phyloP scores from a whole-genome alignment of 2,888 invertebrate genomes.

The Ennomos quercinarius region DNA sequence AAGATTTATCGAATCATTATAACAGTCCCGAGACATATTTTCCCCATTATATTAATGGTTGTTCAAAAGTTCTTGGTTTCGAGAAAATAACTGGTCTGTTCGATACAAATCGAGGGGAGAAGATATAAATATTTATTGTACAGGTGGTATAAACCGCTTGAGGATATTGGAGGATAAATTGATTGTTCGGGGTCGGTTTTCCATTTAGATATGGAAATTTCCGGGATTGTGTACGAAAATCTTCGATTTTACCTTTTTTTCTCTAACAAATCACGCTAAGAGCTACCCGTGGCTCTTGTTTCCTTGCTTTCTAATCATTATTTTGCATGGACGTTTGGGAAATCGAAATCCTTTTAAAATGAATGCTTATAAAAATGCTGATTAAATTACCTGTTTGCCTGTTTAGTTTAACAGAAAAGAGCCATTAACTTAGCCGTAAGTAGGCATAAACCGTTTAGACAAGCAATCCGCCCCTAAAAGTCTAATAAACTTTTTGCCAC shows the following conservation, averaged over 20 bases:
- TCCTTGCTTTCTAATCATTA: constrained; percentile 50
- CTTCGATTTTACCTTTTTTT: constrained; percentile 78
- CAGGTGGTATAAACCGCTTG: constrained; percentile 84
- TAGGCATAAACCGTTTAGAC: constrained; percentile 23
- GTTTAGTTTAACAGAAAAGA: constrained; percentile 5
- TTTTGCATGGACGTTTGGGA: constrained; percentile 19
- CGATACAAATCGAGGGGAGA: constrained; percentile 77
- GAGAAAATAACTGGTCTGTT: constrained; percentile 55
- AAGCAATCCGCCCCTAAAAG: constrained; percentile 23
- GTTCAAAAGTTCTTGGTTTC: constrained; percentile 51
- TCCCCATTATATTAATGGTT: constrained; percentile 26
- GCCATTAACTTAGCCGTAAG: constrained; percentile 20
- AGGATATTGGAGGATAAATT: constrained; percentile 85
- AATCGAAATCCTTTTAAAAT: constrained; percentile 19
- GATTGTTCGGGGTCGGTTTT: constrained; percentile 85
- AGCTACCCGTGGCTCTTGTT: constrained; percentile 53
- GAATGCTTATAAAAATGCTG: not conserved
- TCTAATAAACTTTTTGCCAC: constrained; percentile 31
- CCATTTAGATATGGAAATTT: constrained; percentile 86
- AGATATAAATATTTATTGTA: constrained; percentile 84
- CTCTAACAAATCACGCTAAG: constrained; percentile 76
- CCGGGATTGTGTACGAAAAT: constrained; percentile 83
- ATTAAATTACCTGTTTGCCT: not conserved
- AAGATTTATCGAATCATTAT: constrained; percentile 19
- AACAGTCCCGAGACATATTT: constrained; percentile 11